Evolutionary conservation across 2,113 vertebrate species (phyloP).

Genomic region (Sphaerodactylus townsendi): DNA sequence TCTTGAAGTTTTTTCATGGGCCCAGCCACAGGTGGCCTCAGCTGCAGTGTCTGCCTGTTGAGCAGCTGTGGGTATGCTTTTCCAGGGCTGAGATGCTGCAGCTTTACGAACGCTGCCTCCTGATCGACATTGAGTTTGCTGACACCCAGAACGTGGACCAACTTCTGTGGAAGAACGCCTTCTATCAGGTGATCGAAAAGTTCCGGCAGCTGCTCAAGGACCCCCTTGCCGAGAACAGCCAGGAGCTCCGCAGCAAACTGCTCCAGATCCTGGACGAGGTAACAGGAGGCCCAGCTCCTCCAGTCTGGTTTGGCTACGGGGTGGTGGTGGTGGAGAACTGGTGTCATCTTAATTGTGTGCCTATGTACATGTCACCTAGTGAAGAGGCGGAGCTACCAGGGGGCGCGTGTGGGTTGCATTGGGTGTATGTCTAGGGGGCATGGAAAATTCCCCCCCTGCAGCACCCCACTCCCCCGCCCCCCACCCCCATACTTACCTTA

Average conservation of each 20-base stretch:
- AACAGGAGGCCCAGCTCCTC: slow-evolving; percentile 1
- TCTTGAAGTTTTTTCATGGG: neutral
- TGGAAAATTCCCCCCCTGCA: too few species aligned
- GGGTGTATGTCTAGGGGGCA: too few species aligned
- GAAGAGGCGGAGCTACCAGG: too few species aligned
- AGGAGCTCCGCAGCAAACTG: slow-evolving; percentile 85
- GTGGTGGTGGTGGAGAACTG: too few species aligned
- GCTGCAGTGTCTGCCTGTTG: neutral
- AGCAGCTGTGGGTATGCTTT: neutral
- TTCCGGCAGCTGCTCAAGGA: slow-evolving; percentile 97
- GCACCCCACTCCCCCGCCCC: too few species aligned
- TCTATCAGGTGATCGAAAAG: slow-evolving; percentile 97
- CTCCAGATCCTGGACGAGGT: slow-evolving; percentile 95
- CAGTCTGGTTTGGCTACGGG: too few species aligned
- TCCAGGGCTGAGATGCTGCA: slow-evolving; percentile 88
- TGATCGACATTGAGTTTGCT: slow-evolving; percentile 92
- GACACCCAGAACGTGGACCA: slow-evolving; percentile 96
- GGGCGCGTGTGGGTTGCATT: too few species aligned
- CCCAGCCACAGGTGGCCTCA: neutral
- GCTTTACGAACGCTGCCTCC: slow-evolving; percentile 89
- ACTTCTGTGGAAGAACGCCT: slow-evolving; percentile 95
- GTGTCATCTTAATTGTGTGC: neutral
- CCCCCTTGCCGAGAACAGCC: slow-evolving; percentile 77
- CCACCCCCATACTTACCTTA: too few species aligned
- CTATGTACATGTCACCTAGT: neutral